phyloP scores from a whole-genome alignment of 1,140 invertebrate species.

The Rhysida immarginata region DNA sequence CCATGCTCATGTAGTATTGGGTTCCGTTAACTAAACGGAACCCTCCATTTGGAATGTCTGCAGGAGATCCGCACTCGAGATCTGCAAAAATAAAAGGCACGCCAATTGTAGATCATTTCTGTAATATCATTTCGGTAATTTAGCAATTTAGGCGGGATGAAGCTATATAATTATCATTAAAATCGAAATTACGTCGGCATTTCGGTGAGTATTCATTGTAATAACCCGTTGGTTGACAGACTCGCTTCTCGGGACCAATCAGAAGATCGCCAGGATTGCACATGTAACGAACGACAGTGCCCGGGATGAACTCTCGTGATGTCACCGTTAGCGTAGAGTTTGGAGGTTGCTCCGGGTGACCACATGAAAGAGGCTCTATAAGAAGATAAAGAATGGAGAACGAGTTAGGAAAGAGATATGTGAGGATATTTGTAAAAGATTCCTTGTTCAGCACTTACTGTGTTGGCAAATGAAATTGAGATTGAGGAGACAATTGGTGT shows the following conservation, averaged over 20 bases:
- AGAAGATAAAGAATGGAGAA: background rate
- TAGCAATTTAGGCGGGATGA: background rate
- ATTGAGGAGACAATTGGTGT: constrained; percentile 68
- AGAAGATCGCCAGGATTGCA: constrained; percentile 74
- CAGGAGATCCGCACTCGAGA: constrained; percentile 76
- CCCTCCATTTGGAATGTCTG: constrained; percentile 62
- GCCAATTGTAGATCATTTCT: too few relatives aligned
- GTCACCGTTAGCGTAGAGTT: constrained; percentile 69
- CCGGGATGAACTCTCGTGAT: constrained; percentile 54
- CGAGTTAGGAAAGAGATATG: constrained; percentile 86
- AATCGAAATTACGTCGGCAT: constrained; percentile 62
- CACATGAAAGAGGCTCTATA: constrained; percentile 71
- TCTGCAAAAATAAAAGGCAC: constrained; percentile 35
- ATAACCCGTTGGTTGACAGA: constrained; percentile 78
- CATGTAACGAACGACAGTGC: constrained; percentile 66
- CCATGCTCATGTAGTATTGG: constrained; percentile 64
- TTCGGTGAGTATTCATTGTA: constrained; percentile 86
- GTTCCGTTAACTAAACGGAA: constrained; percentile 69
- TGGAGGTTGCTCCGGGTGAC: constrained; percentile 75
- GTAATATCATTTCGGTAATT: too few relatives aligned
- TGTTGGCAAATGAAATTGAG: constrained; percentile 90
- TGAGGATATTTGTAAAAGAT: constrained; percentile 72
- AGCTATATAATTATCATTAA: background rate
- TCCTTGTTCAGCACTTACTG: constrained; percentile 58
- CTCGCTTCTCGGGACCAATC: constrained; percentile 63